phyloP scores from a whole-genome alignment of 2,113 vertebrate genomes.

The Ranitomeya variabilis region DNA sequence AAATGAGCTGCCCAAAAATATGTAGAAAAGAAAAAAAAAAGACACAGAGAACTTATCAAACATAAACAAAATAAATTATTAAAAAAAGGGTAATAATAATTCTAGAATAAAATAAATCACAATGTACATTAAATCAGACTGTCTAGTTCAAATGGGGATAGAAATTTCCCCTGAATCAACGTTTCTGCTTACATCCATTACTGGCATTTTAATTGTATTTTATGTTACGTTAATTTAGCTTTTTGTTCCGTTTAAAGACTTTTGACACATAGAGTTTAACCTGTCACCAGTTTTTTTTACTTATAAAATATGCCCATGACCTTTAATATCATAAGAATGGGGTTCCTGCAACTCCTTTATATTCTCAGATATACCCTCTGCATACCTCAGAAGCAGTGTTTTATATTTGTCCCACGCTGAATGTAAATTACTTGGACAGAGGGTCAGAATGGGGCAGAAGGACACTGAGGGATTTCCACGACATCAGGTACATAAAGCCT shows the following conservation, averaged over 20 bases:
- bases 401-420: too few species aligned
- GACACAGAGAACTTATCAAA: conserved; percentile 34
- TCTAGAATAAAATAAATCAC: conserved; percentile 49
- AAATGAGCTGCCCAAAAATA: conserved; percentile 26
- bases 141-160: conserved; percentile 65
- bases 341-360: too few species aligned
- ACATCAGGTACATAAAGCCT: too few species aligned
- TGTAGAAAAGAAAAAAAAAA: conserved; percentile 22
- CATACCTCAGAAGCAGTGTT: too few species aligned
- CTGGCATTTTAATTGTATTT: conserved; percentile 78
- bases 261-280: conserved; percentile 76
- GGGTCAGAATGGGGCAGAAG: too few species aligned
- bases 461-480: too few species aligned
- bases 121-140: conserved; percentile 48
- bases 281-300: too few species aligned
- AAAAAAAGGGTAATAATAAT: background rate
- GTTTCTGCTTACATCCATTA: conserved; percentile 76
- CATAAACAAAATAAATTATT: conserved; percentile 52
- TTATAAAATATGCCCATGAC: too few species aligned
- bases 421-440: too few species aligned
- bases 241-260: conserved; percentile 76
- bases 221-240: conserved; percentile 72
- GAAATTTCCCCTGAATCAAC: conserved; percentile 64
- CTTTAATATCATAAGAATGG: too few species aligned
- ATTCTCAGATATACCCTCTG: too few species aligned